phyloP scores from a whole-genome alignment of 2,888 invertebrate species.

The Clepsis dumicolana region DNA sequence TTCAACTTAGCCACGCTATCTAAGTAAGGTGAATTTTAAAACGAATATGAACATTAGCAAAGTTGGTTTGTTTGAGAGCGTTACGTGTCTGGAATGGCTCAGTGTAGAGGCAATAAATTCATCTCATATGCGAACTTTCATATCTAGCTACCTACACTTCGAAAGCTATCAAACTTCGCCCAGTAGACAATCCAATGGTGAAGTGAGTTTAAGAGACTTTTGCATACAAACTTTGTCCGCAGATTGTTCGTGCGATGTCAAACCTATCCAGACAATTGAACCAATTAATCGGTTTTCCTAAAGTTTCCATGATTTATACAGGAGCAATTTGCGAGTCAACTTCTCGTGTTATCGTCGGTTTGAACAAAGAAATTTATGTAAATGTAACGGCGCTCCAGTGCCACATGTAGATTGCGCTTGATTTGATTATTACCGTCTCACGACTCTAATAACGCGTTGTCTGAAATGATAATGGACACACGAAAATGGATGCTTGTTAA shows the following conservation, averaged over 20 bases:
- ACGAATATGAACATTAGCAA: conserved; percentile 47
- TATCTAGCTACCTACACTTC: conserved; percentile 73
- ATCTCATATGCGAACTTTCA: conserved; percentile 67
- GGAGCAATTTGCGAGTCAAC: conserved; percentile 40
- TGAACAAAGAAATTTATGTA: conserved; percentile 40
- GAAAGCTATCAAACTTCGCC: conserved; percentile 76
- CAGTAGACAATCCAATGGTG: conserved; percentile 75
- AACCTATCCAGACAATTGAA: conserved; percentile 77
- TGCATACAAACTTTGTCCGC: conserved; percentile 79
- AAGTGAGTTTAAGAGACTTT: conserved; percentile 74
- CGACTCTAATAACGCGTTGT: conserved; percentile 14
- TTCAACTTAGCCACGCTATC: conserved; percentile 10
- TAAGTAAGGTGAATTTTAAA: conserved; percentile 45
- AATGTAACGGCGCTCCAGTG: conserved; percentile 18
- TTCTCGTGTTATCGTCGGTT: conserved; percentile 37
- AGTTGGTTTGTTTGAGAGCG: conserved; percentile 61
- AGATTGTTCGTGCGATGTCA: conserved; percentile 76
- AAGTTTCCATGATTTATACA: conserved; percentile 61
- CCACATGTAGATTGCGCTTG: conserved; percentile 15
- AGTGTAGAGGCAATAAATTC: conserved; percentile 57
- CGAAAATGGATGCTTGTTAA: conserved; percentile 1
- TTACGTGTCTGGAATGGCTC: conserved; percentile 64
- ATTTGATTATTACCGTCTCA: conserved; percentile 22
- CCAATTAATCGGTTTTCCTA: conserved; percentile 76
- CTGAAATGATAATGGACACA: conserved; percentile 6